Evolutionary conservation across 2,888 invertebrate genomes (phyloP), one percentile per base, ranked within the genome.

Genomic region (Parnassius mnemosyne): DNA sequence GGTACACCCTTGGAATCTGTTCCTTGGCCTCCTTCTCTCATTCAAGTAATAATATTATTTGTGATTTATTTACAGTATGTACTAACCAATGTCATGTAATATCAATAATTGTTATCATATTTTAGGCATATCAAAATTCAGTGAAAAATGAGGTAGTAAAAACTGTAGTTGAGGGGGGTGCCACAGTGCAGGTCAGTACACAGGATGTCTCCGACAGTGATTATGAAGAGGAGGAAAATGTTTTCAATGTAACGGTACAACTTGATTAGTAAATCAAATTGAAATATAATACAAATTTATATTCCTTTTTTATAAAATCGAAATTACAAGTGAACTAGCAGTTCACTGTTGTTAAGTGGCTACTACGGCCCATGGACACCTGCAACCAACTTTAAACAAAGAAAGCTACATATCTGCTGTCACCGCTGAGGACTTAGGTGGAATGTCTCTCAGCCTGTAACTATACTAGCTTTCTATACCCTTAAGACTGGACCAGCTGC

Each of bases 1-100:
- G 95, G 95, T 34, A 87, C 90, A 34, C 79, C 94, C 71, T 87
- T 94, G 20, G 81, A 90, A 57, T 81, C 93, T 1, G 80, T 94
- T 60, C 81, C 90, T 61, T 92, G 93, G 77, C 86, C 92, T 9
- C 20, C 73, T 11, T 74, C 81, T 55, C 76, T 92, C 10, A 72
- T 79, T n/a, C 84, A 89, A 78, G 92, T 92, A 80, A 78, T 63
- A 42, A 78, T 63, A 42, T 52, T n/a, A 49, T 63, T 34, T 1
- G 20, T 11, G 46, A 16, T 9, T 47, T 44, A 47, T 53, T 43
- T 53, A 12, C 12, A 47, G 9, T n/a, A 47, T 47, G 9, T 9
- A 47, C 13, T 9, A 9, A 12, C 47, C 34, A 34, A 34, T 34
- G 34, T 34, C 34, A 7, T 34, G 34, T 34, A 7, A 42, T 43